phyloP scores from a whole-genome alignment of 2,888 invertebrate species.

The Tetrapedia diversipes region DNA sequence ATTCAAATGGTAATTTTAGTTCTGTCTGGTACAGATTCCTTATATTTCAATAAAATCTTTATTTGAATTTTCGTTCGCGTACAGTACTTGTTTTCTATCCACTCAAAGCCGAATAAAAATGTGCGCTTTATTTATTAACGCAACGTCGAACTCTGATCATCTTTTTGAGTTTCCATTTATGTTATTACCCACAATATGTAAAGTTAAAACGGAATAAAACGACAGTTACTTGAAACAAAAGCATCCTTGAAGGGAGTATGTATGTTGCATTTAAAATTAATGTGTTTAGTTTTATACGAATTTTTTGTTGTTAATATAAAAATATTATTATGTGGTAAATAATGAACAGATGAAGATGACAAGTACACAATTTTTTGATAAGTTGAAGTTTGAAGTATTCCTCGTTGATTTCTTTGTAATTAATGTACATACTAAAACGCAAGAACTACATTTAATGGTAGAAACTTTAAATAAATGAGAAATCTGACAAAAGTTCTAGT shows the following conservation, averaged over 20 bases:
- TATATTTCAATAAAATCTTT: constrained; percentile 83
- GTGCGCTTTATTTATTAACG: constrained; percentile 25
- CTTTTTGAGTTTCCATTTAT: constrained; percentile 31
- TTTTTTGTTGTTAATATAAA: neutral
- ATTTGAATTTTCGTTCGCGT: constrained; percentile 72
- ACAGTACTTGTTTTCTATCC: constrained; percentile 45
- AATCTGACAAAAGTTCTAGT: too few species aligned
- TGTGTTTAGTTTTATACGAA: neutral
- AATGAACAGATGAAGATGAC: too few species aligned
- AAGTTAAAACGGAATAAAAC: constrained; percentile 37
- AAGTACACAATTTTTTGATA: too few species aligned
- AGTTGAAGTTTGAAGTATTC: too few species aligned
- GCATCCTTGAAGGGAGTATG: neutral
- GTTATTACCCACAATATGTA: constrained; percentile 25
- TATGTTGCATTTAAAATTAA: neutral
- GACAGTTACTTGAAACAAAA: constrained; percentile 28
- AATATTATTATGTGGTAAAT: neutral
- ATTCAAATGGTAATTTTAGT: constrained; percentile 83
- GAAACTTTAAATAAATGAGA: too few species aligned
- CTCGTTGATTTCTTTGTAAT: too few species aligned
- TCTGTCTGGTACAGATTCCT: constrained; percentile 83
- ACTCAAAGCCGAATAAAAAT: constrained; percentile 8
- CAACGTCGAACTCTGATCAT: neutral
- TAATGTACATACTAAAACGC: too few species aligned
- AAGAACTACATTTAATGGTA: too few species aligned